phyloP scores from a whole-genome alignment of 2,113 vertebrate genomes.

The Microtus ochrogaster region DNA sequence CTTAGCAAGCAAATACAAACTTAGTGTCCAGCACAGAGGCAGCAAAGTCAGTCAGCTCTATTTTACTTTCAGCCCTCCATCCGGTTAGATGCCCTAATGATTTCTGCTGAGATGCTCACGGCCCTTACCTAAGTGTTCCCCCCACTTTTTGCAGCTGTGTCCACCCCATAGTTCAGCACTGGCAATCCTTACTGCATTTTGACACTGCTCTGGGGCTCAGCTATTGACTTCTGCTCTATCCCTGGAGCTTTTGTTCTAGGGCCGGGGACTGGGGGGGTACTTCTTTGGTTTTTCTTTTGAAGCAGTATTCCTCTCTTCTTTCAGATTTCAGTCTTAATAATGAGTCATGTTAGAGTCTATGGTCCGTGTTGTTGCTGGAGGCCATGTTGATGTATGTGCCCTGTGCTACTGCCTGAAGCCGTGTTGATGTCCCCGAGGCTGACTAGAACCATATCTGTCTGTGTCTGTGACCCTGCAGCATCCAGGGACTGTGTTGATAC shows the following conservation, averaged over 20 bases:
- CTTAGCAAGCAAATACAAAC: background rate
- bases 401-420: too few species aligned
- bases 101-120: background rate
- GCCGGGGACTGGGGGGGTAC: too few species aligned
- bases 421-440: too few species aligned
- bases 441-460: too few species aligned
- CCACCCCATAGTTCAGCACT: too few species aligned
- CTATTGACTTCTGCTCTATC: background rate
- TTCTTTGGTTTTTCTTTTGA: background rate
- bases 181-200: fast-evolving
- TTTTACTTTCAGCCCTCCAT: background rate
- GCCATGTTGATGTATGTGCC: background rate
- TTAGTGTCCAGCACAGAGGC: background rate
- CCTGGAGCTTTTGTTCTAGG: background rate
- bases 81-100: background rate
- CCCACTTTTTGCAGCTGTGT: background rate
- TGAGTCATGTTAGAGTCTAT: background rate
- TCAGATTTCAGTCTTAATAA: conserved; percentile 8
- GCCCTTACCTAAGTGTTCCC: background rate
- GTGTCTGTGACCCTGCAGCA: background rate
- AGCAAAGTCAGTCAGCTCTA: background rate
- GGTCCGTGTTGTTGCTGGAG: background rate
- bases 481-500: background rate
- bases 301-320: background rate
- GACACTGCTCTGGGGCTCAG: background rate